A percentile compares a stretch with the other conserved stretches of the same genome.
phyloP scores from a whole-genome alignment of 2,888 invertebrate species.

The Rhingia campestris region DNA sequence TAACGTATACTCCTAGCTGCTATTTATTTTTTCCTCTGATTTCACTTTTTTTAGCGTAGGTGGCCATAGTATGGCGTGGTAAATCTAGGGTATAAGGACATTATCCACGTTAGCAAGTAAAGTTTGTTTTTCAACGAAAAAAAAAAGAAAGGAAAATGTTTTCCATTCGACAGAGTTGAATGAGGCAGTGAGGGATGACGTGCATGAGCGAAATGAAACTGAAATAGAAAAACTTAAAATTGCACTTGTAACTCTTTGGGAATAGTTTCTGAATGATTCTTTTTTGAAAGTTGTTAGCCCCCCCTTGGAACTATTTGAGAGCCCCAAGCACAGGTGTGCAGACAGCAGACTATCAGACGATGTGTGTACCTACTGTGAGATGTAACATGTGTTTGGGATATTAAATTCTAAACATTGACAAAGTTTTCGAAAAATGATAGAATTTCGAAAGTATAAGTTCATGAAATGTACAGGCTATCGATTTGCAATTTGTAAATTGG shows the following conservation, averaged over 20 bases:
- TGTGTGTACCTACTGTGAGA: neutral
- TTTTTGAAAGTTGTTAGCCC: constrained; percentile 1
- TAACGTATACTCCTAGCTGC: neutral
- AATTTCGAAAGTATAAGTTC: neutral
- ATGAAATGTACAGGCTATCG: neutral
- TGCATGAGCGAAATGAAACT: constrained; percentile 12
- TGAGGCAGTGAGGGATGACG: neutral
- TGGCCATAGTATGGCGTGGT: neutral
- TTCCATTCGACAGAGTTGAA: neutral
- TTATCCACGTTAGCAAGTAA: constrained; percentile 11
- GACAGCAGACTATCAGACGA: neutral
- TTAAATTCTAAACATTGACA: neutral
- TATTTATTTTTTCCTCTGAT: neutral
- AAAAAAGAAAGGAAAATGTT: neutral
- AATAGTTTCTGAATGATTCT: constrained; percentile 42
- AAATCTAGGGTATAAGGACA: neutral
- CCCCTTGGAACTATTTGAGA: neutral
- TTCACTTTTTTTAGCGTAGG: neutral
- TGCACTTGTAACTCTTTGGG: constrained; percentile 62
- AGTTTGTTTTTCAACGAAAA: constrained; percentile 14
- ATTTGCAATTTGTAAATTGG: too few relatives aligned
- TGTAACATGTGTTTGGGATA: neutral
- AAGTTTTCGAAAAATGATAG: neutral
- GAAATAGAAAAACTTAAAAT: constrained; percentile 58
- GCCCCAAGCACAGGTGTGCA: neutral